Evolutionary conservation across 2,888 invertebrate species (phyloP).

Genomic region (Tetragonula carbonaria): DNA sequence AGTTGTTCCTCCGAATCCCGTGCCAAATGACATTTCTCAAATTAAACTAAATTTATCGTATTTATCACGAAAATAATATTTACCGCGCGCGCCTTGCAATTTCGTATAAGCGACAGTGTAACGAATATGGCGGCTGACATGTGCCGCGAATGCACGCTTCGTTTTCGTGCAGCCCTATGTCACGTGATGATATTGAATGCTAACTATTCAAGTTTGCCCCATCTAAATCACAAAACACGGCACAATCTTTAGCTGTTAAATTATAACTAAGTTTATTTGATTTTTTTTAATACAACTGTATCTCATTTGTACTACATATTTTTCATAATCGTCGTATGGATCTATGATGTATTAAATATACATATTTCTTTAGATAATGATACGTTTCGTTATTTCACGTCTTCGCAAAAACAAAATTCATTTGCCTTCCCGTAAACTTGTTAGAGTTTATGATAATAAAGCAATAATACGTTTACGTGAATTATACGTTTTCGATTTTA

Average conservation of each 20-base stretch:
- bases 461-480: background rate
- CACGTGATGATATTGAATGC: conserved; percentile 9
- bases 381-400: conserved; percentile 18
- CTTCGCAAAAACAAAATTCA: background rate
- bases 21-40: conserved; percentile 79
- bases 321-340: conserved; percentile 40
- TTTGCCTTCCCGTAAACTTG: background rate
- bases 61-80: conserved; percentile 29
- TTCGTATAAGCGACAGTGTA: conserved; percentile 45
- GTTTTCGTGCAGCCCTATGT: background rate
- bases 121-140: conserved; percentile 49
- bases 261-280: conserved; percentile 51
- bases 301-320: conserved; percentile 62
- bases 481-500: background rate
- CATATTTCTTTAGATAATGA: conserved; percentile 31
- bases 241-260: conserved; percentile 16
- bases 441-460: background rate
- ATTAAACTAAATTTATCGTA: conserved; percentile 7
- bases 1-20: conserved; percentile 84
- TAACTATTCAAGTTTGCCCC: background rate
- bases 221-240: conserved; percentile 8
- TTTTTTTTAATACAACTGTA: conserved; percentile 53
- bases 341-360: conserved; percentile 58
- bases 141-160: conserved; percentile 17
- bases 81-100: conserved; percentile 45